These are phyloP conservation scores for Smutsia gigantea DNA, from an alignment of 2,797 vertebrate genomes.

Conservation along the genomic window DNA sequence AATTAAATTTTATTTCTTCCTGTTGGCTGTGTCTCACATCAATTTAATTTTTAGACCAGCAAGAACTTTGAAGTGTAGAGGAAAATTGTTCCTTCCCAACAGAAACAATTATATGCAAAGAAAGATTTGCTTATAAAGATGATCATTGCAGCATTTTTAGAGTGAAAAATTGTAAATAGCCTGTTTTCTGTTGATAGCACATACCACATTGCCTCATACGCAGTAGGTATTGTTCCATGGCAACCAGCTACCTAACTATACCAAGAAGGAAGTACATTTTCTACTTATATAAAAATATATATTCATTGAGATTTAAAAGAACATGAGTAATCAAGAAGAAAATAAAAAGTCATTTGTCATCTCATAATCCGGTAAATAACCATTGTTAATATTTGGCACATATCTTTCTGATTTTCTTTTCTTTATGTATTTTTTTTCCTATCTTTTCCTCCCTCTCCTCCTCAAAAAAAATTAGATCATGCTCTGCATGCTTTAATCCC, in stretches of 20 bases:
- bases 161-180: not conserved
- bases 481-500: not conserved
- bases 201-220: not conserved
- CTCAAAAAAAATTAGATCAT: not conserved
- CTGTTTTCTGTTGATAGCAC: not conserved
- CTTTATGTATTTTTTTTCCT: not conserved
- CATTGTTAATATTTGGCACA: not conserved
- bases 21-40: not conserved
- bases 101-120: not conserved
- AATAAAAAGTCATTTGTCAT: not conserved
- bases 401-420: not conserved
- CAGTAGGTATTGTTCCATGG: not conserved
- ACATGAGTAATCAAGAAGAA: not conserved
- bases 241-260: not conserved
- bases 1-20: not conserved
- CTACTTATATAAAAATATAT: conserved; percentile 13
- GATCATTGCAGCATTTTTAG: not conserved
- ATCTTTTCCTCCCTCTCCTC: not conserved
- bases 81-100: too few relatives aligned
- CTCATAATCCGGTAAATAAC: conserved; percentile 3
- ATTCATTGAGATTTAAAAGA: not conserved
- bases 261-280: not conserved
- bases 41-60: too few relatives aligned
- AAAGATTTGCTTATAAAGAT: not conserved
- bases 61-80: too few relatives aligned